Conservation (phyloP, 1,140 invertebrate species). For the Micrasema longulum region DNA sequence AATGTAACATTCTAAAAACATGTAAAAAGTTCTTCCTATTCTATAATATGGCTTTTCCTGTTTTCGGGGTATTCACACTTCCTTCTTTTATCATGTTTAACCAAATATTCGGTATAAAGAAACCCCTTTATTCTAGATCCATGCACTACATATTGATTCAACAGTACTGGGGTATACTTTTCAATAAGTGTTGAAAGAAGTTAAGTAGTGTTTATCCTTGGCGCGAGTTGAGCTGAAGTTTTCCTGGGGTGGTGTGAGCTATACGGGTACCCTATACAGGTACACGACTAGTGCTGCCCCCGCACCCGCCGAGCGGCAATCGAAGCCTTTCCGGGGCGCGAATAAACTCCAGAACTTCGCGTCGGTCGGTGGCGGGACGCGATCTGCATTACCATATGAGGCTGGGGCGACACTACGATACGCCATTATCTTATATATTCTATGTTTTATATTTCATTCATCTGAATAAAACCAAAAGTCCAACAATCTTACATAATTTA, state of each 20-base stretch:
- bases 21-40: no score
- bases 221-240: constrained; percentile 16
- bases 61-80: neutral
- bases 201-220: constrained; percentile 15
- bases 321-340: constrained; percentile 36
- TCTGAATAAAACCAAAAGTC: no score
- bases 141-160: no score
- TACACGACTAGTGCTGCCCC: no score
- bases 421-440: neutral
- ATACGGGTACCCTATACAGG: no score
- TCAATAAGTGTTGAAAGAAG: constrained; percentile 25
- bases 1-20: constrained; percentile 1
- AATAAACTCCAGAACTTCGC: constrained; percentile 38
- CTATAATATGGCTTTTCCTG: neutral
- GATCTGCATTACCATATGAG: constrained; percentile 31
- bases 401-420: constrained; percentile 13
- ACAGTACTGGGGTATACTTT: neutral
- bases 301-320: constrained; percentile 13
- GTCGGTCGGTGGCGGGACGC: constrained; percentile 25
- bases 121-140: no score
- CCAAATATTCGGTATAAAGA: no score
- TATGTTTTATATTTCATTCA: no score
- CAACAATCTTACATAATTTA: no score
- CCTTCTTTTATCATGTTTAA: neutral
- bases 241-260: neutral